phyloP scores from a whole-genome alignment of 2,888 invertebrate species.

The Orchesella flavescens region DNA sequence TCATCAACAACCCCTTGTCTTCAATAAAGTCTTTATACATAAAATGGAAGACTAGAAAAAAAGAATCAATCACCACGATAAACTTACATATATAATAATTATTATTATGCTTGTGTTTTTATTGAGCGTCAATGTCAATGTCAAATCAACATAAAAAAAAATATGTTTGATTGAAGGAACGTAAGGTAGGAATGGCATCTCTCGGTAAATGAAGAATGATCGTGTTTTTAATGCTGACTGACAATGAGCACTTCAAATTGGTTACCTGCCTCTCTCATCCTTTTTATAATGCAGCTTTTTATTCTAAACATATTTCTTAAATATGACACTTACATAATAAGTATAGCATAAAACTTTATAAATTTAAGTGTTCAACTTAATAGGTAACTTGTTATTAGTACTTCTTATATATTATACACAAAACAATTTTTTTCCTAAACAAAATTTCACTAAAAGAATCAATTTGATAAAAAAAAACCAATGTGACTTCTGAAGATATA shows the following conservation, averaged over 20 bases:
- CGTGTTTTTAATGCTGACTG: slow-evolving; percentile 29
- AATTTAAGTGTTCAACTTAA: not conserved
- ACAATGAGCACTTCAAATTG: slow-evolving; percentile 42
- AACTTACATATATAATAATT: no score
- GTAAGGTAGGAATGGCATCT: no score
- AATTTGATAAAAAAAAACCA: slow-evolving; percentile 38
- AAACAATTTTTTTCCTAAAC: not conserved
- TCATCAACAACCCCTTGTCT: no score
- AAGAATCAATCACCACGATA: no score
- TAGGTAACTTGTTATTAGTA: no score
- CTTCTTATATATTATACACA: not conserved
- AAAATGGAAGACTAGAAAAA: no score
- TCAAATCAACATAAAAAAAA: no score
- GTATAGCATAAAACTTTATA: not conserved
- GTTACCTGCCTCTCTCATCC: slow-evolving; percentile 44
- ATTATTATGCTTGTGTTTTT: no score
- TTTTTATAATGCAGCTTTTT: no score
- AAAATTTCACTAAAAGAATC: not conserved
- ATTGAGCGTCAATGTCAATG: no score
- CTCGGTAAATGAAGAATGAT: not conserved
- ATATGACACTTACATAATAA: not conserved
- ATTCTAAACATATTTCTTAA: slow-evolving; percentile 6
- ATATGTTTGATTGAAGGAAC: no score
- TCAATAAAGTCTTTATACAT: no score
- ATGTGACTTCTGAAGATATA: slow-evolving; percentile 61